A percentile compares a stretch with the other conserved stretches of the same genome.
phyloP scores from a whole-genome alignment of 2,888 invertebrate species.

The Andrena flavipes region DNA sequence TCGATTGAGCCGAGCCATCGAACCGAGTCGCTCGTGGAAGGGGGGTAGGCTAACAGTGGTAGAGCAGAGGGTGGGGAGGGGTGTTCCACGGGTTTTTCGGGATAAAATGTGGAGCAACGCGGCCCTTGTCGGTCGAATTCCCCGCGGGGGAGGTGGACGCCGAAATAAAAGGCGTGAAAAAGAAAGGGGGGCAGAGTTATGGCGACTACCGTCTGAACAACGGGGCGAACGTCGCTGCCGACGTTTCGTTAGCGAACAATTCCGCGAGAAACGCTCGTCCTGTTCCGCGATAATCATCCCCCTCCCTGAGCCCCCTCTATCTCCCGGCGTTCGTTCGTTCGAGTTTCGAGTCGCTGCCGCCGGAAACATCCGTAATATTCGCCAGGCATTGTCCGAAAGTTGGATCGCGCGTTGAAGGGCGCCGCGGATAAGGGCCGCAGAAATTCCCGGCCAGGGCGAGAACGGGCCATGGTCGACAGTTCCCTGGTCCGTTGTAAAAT shows the following conservation, averaged over 20 bases:
- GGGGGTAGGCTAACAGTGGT: too few species aligned
- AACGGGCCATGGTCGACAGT: not conserved
- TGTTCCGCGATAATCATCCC: conserved; percentile 38
- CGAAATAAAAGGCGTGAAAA: conserved; percentile 4
- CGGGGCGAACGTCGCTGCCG: conserved; percentile 7
- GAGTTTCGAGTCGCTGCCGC: conserved; percentile 34
- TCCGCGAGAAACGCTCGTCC: conserved; percentile 29
- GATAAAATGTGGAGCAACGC: conserved; percentile 45
- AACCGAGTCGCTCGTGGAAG: not conserved
- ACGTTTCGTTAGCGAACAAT: conserved; percentile 52
- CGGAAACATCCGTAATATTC: conserved; percentile 56
- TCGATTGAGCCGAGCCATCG: conserved; percentile 13
- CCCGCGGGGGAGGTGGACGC: conserved; percentile 9
- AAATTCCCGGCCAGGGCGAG: conserved; percentile 6
- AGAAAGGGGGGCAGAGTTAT: not conserved
- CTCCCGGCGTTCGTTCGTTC: conserved; percentile 12
- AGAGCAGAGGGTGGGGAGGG: not conserved
- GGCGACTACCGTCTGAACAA: conserved; percentile 29
- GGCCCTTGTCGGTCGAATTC: conserved; percentile 32
- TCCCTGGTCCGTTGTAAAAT: not conserved
- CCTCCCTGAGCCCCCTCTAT: not conserved
- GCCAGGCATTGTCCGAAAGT: conserved; percentile 46
- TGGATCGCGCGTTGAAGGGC: conserved; percentile 17
- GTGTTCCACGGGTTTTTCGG: conserved; percentile 34
- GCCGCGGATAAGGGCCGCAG: not conserved